Evolutionary conservation across 2,888 invertebrate genomes (phyloP), one percentile per base, ranked within the genome.

Genomic region (Drosophila merina): DNA sequence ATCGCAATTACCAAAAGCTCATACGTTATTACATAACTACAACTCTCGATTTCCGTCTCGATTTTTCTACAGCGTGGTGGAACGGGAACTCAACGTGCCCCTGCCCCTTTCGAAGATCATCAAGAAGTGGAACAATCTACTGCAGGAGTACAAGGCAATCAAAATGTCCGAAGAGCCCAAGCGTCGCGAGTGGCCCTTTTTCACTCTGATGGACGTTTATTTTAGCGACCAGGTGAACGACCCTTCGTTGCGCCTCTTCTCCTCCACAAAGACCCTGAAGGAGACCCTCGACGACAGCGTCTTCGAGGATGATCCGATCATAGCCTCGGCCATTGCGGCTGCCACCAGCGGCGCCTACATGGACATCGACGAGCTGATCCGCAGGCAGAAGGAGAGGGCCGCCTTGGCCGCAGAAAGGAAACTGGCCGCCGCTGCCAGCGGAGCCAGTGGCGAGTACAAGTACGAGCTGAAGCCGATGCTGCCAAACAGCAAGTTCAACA

Each of bases 151-250:
- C 84, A 92, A 92, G 90, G 92, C 92, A 20, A 92, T 92, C 52
- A 92, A 92, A 88, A 89, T 92, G 86, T 92, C 92, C 42, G 92
- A 92, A 77, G 92, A 92, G 78, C 92, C 92, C 10, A 92, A 92
- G 77, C 82, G 92, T 1, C 91, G 92, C 20, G 92, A 92, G 62
- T 92, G 92, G 92, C 92, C 92, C 10, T 92, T 92, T 77, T 92
- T 92, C 75, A 92, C 90, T 9, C 76, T 92, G 58, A 92, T 92
- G 92, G 92, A 92, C 64, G 92, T 92, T 1, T 92, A 92, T 68
- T 92, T 92, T 75, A 92, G 92, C 68, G 92, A 92, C 74, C 92
- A 92, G 86, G 92, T 92, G 7, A 92, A 92, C 74, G 92, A 92
- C 88, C 92, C 92, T n/a, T 92, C 92, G 40, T 70, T 92, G 72